Evolutionary conservation across 2,888 invertebrate species (phyloP), one percentile per base, ranked within the genome.

Genomic region (Gasteruption jaculator): DNA sequence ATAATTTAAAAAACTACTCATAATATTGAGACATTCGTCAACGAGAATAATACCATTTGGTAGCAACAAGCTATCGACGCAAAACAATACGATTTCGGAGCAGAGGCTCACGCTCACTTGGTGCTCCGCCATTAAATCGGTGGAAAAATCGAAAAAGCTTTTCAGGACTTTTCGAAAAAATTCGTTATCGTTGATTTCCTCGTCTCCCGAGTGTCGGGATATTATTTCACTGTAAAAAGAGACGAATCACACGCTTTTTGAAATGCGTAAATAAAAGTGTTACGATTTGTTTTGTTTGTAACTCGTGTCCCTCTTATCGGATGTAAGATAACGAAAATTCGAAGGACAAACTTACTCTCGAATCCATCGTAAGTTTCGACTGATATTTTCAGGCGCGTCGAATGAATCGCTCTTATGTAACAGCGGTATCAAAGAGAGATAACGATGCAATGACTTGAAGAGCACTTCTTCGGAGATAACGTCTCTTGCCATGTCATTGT

Each of bases 61-160:
- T 4, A 26, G 14, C 4, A 43, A 30, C 5, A 58, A 29, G 27
- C 55, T 53, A 26, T 48, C 48, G 20, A 41, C 37, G 26, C 56
- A 54, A n/a, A 57, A 43, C 21, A 55, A 34, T 35, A 57, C 51
- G 8, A 53, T 43, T 34, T 52, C 49, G 32, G 49, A 53, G 40
- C 57, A 59, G 10, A 59, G 22, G 34, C 52, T 56, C 14, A 55
- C 50, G 5, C 40, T 46, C 10, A 43, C 43, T 39, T 51, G 48
- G 4, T 46, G 33, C 16, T 41, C 26, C 7, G 56, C 31, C 22
- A 55, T 16, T 15, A 16, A 30, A 27, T 51, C n/a, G n/a, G n/a
- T 52, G 10, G 48, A 39, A 1, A 31, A 16, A 6, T 50, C 27
- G n/a, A 58, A 53, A n/a, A 52, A 49, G 19, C 18, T 38, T 43